A percentile compares a stretch with the other conserved stretches of the same genome.
These are phyloP conservation scores for Drosophila mimica DNA, from an alignment of 2,888 invertebrate genomes.

Conservation along the genomic window DNA sequence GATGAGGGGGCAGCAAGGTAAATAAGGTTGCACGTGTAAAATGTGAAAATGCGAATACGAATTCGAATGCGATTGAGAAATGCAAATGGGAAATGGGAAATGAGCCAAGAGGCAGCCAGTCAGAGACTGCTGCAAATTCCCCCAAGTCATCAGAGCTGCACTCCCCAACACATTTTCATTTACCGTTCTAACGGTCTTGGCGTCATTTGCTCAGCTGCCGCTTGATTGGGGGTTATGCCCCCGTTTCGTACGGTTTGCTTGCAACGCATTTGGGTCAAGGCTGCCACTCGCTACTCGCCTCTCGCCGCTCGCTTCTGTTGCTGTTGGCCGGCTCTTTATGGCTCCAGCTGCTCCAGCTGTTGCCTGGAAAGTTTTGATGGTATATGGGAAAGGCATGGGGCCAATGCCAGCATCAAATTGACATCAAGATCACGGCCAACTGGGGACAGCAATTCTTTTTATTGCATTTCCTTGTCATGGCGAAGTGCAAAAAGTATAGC, in stretches of 20 bases:
- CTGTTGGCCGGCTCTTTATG: not conserved
- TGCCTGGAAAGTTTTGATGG: conserved; percentile 26
- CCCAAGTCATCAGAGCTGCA: conserved; percentile 31
- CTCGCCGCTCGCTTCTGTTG: not conserved
- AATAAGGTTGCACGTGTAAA: conserved; percentile 48
- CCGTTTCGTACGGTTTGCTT: conserved; percentile 1
- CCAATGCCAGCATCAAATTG: conserved; percentile 59
- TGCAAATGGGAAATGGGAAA: conserved; percentile 29
- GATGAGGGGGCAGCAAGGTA: conserved; percentile 35
- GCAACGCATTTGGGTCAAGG: conserved; percentile 65
- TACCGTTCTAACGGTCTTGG: not conserved
- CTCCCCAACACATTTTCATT: conserved; percentile 9
- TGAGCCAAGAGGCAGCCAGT: conserved; percentile 9
- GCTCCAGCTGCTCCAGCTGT: not conserved
- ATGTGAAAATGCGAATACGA: conserved; percentile 32
- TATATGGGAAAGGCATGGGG: conserved; percentile 42
- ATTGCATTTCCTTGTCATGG: conserved; percentile 56
- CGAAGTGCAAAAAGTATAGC: conserved; percentile 33
- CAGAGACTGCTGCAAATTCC: conserved; percentile 6
- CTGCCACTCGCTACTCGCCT: conserved; percentile 6
- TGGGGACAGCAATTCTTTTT: conserved; percentile 44
- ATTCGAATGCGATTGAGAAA: conserved; percentile 29
- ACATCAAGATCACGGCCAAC: conserved; percentile 72
- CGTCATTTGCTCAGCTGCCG: conserved; percentile 1
- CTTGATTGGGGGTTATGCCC: conserved; percentile 19